Conservation (phyloP, 2,797 vertebrate genomes). For the Lepus oiostolus region DNA sequence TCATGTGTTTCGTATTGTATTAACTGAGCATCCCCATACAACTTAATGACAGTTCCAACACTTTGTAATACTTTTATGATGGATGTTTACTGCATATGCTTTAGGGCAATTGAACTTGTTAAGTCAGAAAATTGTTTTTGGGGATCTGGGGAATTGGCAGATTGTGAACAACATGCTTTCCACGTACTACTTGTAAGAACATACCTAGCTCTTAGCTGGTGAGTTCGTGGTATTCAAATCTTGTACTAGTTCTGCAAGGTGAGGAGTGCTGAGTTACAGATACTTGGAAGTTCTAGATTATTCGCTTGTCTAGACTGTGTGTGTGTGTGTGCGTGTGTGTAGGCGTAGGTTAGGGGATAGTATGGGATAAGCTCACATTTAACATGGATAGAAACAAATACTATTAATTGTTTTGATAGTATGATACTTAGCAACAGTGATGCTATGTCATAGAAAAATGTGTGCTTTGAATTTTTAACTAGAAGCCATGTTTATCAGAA, state of each 20-base stretch:
- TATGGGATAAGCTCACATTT: not conserved
- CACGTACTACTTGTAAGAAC: not conserved
- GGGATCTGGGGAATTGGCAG: not conserved
- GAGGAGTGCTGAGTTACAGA: not conserved
- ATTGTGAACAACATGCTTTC: not conserved
- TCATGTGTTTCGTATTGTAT: not conserved
- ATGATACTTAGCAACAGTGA: not conserved
- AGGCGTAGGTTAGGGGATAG: too few species aligned
- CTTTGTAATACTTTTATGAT: conserved; percentile 41
- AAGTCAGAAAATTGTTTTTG: not conserved
- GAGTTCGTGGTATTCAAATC: not conserved
- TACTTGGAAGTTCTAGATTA: not conserved
- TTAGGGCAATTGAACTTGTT: not conserved
- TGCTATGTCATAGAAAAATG: not conserved
- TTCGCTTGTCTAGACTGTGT: not conserved
- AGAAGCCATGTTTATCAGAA: not conserved
- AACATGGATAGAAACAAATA: not conserved
- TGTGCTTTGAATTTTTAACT: not conserved
- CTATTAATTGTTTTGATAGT: not conserved
- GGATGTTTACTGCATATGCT: not conserved
- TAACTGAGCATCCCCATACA: not conserved
- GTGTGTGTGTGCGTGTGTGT: not conserved
- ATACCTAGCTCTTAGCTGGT: not conserved
- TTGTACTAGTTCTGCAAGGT: not conserved
- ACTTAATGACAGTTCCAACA: not conserved